Base-by-base conservation (phyloP, 2,888 invertebrate genomes). In the Melinaea marsaeus region DNA sequence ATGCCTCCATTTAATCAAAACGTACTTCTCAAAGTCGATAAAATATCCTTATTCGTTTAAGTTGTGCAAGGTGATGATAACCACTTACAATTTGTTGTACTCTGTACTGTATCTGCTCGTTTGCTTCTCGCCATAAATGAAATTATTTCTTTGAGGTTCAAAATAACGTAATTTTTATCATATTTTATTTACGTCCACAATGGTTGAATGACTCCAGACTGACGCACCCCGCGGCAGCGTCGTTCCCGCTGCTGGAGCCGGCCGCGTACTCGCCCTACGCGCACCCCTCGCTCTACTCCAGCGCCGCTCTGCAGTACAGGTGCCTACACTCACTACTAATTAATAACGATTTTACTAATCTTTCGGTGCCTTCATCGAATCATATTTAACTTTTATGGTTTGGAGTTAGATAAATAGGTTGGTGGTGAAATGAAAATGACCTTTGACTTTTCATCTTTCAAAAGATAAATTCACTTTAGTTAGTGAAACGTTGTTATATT, bases 221-320 rank as follows among this genome's bases (percentile, higher is more conserved):
- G 75, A 82, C 92, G 55, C 92, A 92, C 78, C 90, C 93, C 48
- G 88, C 88, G 58, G 83, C 90, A 68, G 84, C 89, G 60, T 83
- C 90, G 75, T 87, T 89, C 77, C 88, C 87, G 35, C 77, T 91
- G 68, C 75, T 91, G 77, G 91, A 91, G 71, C 88, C 91, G 34
- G 71, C 83, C 48, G 85, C 91, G 45, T 91, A 91, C 75, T 85
- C 91, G 13, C 88, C 89, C 13, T 91, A 91, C 75, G 88, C 85
- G 46, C 91, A 91, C 67, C 90, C 90, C 58, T 84, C 91, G 71
- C 86, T 92, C 66, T 92, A 92, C 83, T 91, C 92, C 72, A 91
- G 91, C 75, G 91, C 91, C 1, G 91, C 91, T 13, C 68, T 91
- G 64, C 91, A 91, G 72, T 91, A 91, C 80, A 87, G 91, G 91